Base-by-base conservation (phyloP, 1,140 invertebrate species). In the Atta texana region DNA sequence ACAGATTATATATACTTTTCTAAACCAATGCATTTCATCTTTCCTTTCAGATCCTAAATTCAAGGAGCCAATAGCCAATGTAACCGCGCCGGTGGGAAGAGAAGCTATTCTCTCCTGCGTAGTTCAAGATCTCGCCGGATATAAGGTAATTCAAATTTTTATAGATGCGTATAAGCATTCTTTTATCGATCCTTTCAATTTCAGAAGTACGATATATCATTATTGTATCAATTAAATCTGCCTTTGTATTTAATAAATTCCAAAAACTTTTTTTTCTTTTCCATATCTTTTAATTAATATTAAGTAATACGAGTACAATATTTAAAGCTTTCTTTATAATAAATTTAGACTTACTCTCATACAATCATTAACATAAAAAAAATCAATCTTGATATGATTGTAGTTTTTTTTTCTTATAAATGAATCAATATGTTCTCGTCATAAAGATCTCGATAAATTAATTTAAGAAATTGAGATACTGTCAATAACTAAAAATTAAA, bases 91-190 rank as follows among this genome's bases (percentile, higher is more conserved):
- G 5, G 96, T 98, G 28, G 98, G 98, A 78, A 96, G 98, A 88
- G 98, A 98, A 94, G 98, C 98, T 0, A 97, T 97, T 59, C 95
- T 98, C 24, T 96, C 97, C n/a, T 98, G 98, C 91, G 96, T 97
- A 31, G 98, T 98, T 21, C 97, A 98, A 93, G 97, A 98, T 94
- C 95, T 98, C 59, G 97, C 96, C 24, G 96, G 96, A 8, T 98
- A 97, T 94, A 98, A 98, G 97, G 98, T 98, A 96, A 95, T 93
- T 89, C 78, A 82, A 39, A 63, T 78, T 85, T 85, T 85, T 66
- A 76, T 77, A 10, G 21, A 77, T 85, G 39, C 8, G 34, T 63
- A 18, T 64, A 31, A 76, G 28, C 8, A 3, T 14, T 31, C 28
- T 31, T 72, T n/a, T 24, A 49, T 81, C 16, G 12, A 72, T 49